Conservation (phyloP, 2,888 invertebrate genomes). For the Pocota personata region DNA sequence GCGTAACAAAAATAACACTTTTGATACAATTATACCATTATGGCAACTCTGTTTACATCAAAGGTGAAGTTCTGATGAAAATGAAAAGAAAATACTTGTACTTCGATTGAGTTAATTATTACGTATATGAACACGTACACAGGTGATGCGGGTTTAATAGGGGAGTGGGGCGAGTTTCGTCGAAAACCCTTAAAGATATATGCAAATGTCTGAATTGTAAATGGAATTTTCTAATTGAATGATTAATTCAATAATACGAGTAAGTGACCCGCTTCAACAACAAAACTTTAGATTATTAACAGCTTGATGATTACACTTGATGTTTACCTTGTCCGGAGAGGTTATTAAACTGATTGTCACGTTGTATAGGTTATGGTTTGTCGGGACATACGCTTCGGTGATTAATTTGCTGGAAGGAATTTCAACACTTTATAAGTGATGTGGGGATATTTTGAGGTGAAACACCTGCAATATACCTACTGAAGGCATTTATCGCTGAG, state of each 20-base stretch:
- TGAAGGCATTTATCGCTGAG: background rate
- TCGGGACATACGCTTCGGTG: slow-evolving; percentile 28
- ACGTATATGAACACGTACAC: background rate
- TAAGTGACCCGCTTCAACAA: slow-evolving; percentile 15
- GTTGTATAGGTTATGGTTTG: slow-evolving; percentile 25
- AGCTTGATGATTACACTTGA: slow-evolving; percentile 52
- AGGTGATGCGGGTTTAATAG: slow-evolving; percentile 16
- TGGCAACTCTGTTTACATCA: too few relatives aligned
- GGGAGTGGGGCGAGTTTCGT: slow-evolving; percentile 7
- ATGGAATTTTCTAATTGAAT: slow-evolving; percentile 74
- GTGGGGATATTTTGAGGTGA: background rate
- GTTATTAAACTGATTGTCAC: slow-evolving; percentile 39
- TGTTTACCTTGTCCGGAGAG: slow-evolving; percentile 43
- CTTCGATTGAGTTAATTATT: slow-evolving; percentile 58
- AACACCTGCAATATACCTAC: background rate
- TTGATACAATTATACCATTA: too few relatives aligned
- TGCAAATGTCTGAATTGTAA: slow-evolving; percentile 59
- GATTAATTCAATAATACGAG: slow-evolving; percentile 71
- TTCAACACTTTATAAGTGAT: slow-evolving; percentile 33
- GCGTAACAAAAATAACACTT: too few relatives aligned
- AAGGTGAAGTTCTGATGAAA: slow-evolving; percentile 26
- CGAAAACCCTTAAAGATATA: slow-evolving; percentile 50
- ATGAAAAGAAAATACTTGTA: slow-evolving; percentile 61
- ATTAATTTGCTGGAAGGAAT: slow-evolving; percentile 43
- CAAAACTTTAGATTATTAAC: slow-evolving; percentile 63